Percentiles rank a stretch among this genome's conserved stretches.
phyloP scores from a whole-genome alignment of 2,797 vertebrate species.

The Artibeus lituratus region DNA sequence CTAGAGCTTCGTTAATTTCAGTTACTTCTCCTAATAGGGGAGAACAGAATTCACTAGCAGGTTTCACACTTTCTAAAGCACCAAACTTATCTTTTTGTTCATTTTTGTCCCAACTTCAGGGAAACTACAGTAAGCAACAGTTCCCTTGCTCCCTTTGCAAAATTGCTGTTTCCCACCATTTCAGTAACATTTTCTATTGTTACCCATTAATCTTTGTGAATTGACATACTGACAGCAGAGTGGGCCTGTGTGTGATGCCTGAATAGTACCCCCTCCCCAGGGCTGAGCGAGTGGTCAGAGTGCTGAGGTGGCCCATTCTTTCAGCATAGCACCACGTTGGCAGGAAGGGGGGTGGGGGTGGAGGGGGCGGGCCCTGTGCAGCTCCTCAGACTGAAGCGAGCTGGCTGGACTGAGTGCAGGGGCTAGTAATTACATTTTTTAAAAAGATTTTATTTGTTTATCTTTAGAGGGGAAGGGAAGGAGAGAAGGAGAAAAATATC shows the following conservation, averaged over 20 bases:
- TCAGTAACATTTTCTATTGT: not conserved
- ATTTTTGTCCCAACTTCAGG: not conserved
- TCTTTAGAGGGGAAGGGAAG: too few species aligned
- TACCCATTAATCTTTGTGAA: not conserved
- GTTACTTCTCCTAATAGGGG: not conserved
- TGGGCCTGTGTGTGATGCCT: not conserved
- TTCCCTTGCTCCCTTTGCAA: not conserved
- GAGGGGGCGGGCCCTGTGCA: not conserved
- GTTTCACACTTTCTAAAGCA: not conserved
- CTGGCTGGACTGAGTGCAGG: not conserved
- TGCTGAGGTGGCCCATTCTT: not conserved
- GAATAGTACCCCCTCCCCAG: not conserved
- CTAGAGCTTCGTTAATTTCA: not conserved
- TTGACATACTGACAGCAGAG: not conserved
- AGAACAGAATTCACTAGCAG: not conserved
- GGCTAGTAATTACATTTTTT: not conserved
- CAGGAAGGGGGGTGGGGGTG: not conserved
- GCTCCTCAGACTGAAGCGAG: not conserved
- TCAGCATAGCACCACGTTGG: not conserved
- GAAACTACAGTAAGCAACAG: not conserved
- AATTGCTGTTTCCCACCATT: not conserved
- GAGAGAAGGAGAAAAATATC: too few species aligned
- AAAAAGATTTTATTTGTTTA: too few species aligned
- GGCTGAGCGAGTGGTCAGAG: not conserved
- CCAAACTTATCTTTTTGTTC: not conserved